These are phyloP conservation scores for Agrotis ipsilon DNA, from an alignment of 2,888 invertebrate species.

Conservation along the genomic window DNA sequence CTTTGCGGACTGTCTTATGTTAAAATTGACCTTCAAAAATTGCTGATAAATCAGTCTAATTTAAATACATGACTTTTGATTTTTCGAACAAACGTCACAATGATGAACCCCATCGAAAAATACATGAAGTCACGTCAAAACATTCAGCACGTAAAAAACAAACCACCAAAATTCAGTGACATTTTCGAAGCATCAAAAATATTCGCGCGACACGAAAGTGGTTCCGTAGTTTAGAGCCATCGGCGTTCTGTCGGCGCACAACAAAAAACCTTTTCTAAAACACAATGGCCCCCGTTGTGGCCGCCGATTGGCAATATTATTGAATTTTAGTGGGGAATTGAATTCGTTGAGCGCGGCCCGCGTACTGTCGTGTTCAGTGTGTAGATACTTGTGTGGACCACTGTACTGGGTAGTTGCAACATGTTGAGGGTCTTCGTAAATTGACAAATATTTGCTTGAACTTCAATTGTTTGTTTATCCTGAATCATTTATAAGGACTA, in stretches of 20 bases:
- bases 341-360: constrained; percentile 62
- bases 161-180: constrained; percentile 23
- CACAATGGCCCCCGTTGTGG: constrained; percentile 67
- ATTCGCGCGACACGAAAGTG: constrained; percentile 46
- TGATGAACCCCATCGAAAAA: neutral
- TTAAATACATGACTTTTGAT: too few relatives aligned
- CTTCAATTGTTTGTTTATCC: neutral
- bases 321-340: constrained; percentile 71
- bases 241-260: constrained; percentile 46
- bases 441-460: constrained; percentile 6
- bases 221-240: constrained; percentile 56
- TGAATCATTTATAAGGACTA: neutral
- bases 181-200: constrained; percentile 41
- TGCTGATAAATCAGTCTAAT: too few relatives aligned
- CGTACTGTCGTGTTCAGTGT: constrained; percentile 42
- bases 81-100: too few relatives aligned
- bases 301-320: constrained; percentile 73
- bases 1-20: too few relatives aligned
- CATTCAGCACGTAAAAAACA: constrained; percentile 19
- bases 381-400: constrained; percentile 44
- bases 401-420: constrained; percentile 39
- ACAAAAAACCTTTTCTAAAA: constrained; percentile 67
- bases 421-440: constrained; percentile 8
- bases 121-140: constrained; percentile 21
- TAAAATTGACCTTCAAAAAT: too few relatives aligned